Percentiles rank a stretch among this genome's conserved stretches.
Conservation (phyloP, 2,888 invertebrate genomes). For the Mystacides longicornis region DNA sequence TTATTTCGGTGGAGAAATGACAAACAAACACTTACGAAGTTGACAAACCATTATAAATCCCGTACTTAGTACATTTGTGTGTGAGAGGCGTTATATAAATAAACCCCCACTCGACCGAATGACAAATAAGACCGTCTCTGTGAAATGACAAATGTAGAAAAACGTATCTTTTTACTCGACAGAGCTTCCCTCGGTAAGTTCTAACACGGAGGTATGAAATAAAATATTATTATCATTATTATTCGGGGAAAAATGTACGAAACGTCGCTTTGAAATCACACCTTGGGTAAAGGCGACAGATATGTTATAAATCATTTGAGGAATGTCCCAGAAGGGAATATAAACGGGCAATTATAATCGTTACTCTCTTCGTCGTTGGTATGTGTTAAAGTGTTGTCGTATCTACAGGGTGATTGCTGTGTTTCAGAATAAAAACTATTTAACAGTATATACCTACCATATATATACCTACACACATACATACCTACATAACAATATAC, state of each 20-base stretch:
- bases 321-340: conserved; percentile 23
- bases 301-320: conserved; percentile 21
- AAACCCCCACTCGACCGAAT: not conserved
- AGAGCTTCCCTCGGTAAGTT: too few species aligned
- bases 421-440: conserved; percentile 22
- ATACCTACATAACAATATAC: too few species aligned
- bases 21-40: conserved; percentile 4
- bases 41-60: conserved; percentile 4
- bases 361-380: too few species aligned
- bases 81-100: conserved; percentile 4
- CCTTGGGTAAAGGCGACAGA: conserved; percentile 16
- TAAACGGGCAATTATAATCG: conserved; percentile 24
- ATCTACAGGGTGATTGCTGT: too few species aligned
- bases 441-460: conserved; percentile 20
- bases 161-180: conserved; percentile 9
- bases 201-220: too few species aligned
- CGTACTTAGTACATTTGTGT: not conserved
- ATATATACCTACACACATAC: too few species aligned
- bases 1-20: not conserved
- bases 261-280: conserved; percentile 9
- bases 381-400: too few species aligned
- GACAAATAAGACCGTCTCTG: conserved; percentile 13
- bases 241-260: conserved; percentile 8
- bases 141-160: conserved; percentile 14
- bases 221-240: too few species aligned